Evolutionary conservation across 2,113 vertebrate species (phyloP), one percentile per base, ranked within the genome.

Genomic region (Aegotheles bennettii): DNA sequence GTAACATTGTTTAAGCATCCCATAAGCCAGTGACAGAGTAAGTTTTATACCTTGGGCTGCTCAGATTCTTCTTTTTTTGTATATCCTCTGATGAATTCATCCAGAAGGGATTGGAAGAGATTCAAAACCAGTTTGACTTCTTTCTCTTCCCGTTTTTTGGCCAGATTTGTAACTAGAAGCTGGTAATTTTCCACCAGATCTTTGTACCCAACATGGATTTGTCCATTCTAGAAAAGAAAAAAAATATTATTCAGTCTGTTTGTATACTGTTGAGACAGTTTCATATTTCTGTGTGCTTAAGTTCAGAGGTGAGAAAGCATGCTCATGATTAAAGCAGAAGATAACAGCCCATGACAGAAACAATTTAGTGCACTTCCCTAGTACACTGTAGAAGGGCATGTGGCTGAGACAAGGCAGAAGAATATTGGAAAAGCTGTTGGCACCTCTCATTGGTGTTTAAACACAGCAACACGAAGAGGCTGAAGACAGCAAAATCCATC

Each of bases 121-220:
- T 99, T 99, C 85, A 99, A 98, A 82, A 99, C 99, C 35, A 99
- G 98, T 40, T 99, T 98, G 60, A 99, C 97, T 86, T 99, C 99
- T 95, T 99, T 99, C 97, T 99, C 98, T 69, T 99, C 98, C 16
- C 97, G 97, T 90, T 99, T 98, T 5, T 98, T 97, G 1, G 99
- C 99, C 95, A 99, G 97, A 93, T 98, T 98, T 94, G 95, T 98
- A 91, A 99, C 98, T 16, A 98, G 98, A 36, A 99, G 99, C 97
- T 99, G 98, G 97, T 99, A 99, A 96, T 99, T 97, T 53, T 98
- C 98, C 98, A 99, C 99, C 65, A 99, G 98, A 82, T 98, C 98
- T 91, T 99, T 99, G 97, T 99, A 99, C 89, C 99, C 99, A 23
- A 98, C 98, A 0, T 98, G 98, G 59, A 98, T 98, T 81, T 99